Evolutionary conservation across 1,140 invertebrate genomes (phyloP).

Genomic region (Hypsibius dujardini): DNA sequence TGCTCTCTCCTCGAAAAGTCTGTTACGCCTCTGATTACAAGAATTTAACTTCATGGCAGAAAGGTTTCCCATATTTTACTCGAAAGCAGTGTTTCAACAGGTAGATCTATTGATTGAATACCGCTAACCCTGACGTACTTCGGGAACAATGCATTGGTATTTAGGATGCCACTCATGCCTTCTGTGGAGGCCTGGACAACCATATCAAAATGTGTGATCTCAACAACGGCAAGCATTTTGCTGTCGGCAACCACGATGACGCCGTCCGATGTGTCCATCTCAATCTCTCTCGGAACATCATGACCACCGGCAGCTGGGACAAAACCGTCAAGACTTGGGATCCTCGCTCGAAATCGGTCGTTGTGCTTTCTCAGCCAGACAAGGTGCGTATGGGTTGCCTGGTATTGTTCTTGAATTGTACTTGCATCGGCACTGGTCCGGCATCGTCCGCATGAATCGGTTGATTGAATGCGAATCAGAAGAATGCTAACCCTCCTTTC

Average conservation of each 20-base stretch:
- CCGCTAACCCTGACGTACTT: no score
- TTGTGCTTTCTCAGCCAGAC: constrained; percentile 72
- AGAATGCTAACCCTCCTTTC: constrained; percentile 21
- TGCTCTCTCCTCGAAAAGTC: no score
- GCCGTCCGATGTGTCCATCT: constrained; percentile 44
- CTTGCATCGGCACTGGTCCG: no score
- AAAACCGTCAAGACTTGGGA: constrained; percentile 86
- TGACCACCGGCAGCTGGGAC: constrained; percentile 94
- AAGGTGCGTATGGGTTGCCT: constrained; percentile 40
- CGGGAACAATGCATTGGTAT: no score
- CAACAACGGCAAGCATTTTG: constrained; percentile 45
- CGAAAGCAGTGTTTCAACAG: no score
- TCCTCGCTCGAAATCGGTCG: constrained; percentile 49
- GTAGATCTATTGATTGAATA: no score
- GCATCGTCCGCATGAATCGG: no score
- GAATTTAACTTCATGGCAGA: constrained; percentile 21
- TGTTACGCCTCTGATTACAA: neutral
- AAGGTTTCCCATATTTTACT: no score
- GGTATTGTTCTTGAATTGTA: no score
- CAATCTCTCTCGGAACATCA: constrained; percentile 34
- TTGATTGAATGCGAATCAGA: no score
- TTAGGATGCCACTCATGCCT: constrained; percentile 77
- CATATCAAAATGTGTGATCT: constrained; percentile 80
- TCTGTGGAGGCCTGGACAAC: constrained; percentile 79
- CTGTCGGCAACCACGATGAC: constrained; percentile 69